Percentiles rank a stretch among this genome's conserved stretches.
These are phyloP conservation scores for Steinernema scapterisci DNA, from an alignment of 2,888 invertebrate genomes.

Conservation along the genomic window DNA sequence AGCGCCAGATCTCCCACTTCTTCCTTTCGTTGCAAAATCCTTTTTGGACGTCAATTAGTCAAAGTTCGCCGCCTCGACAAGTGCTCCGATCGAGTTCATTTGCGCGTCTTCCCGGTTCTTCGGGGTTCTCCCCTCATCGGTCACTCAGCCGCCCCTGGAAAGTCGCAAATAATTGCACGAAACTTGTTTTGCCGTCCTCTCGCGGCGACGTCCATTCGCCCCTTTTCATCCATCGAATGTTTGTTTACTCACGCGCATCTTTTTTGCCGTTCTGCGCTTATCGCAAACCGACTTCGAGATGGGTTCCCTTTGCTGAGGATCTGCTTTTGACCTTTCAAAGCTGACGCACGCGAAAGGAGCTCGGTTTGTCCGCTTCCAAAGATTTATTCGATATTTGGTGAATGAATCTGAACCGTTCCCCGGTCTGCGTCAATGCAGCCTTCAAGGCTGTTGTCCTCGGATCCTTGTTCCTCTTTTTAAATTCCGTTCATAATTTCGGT, in stretches of 20 bases:
- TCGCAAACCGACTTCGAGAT: background rate
- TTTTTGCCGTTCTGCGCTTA: background rate
- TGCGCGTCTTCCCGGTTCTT: background rate
- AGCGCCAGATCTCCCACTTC: too few species aligned
- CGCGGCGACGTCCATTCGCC: background rate
- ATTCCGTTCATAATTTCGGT: constrained; percentile 4
- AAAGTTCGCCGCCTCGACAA: background rate
- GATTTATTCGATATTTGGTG: constrained; percentile 12
- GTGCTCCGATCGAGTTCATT: background rate
- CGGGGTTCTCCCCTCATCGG: background rate
- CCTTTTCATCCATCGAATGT: background rate
- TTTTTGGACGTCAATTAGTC: background rate
- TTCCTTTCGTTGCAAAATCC: too few species aligned
- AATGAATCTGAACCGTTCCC: too few species aligned
- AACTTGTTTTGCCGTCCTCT: constrained; percentile 13
- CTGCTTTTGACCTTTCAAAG: too few species aligned
- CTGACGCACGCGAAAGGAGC: background rate
- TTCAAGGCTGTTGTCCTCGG: background rate
- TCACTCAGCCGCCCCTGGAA: background rate
- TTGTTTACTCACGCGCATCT: constrained; percentile 8
- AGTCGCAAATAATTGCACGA: background rate
- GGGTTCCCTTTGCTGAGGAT: background rate
- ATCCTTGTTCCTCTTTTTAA: background rate
- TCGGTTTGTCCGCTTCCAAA: background rate
- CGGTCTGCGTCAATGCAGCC: background rate